These are phyloP conservation scores for Lineus longissimus DNA, from an alignment of 1,140 invertebrate genomes.

Conservation along the genomic window DNA sequence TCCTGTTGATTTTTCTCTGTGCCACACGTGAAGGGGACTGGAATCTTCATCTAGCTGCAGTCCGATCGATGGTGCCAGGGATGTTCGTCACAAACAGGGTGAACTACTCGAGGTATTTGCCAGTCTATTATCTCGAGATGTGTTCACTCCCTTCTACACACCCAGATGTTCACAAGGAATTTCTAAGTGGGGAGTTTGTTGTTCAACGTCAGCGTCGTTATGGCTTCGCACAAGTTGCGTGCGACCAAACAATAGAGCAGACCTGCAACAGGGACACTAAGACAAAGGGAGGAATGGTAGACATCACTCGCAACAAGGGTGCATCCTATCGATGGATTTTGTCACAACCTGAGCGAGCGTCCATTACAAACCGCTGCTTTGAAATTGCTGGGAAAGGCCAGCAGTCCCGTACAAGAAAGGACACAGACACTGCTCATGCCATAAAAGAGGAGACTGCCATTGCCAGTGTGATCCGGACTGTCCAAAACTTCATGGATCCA, in stretches of 20 bases:
- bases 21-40: conserved; percentile 13
- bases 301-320: not conserved
- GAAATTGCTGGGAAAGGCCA: conserved; percentile 4
- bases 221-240: conserved; percentile 4
- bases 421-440: not conserved
- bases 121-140: conserved; percentile 14
- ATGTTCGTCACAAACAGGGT: conserved; percentile 8
- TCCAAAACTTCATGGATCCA: conserved; percentile 13
- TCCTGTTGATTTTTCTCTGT: conserved; percentile 11
- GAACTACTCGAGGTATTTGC: conserved; percentile 13
- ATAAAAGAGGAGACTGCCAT: conserved; percentile 10
- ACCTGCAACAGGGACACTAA: conserved; percentile 12
- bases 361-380: not conserved
- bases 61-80: conserved; percentile 15
- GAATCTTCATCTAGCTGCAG: conserved; percentile 5
- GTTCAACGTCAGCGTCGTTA: not conserved
- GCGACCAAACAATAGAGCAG: conserved; percentile 14
- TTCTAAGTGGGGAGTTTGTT: not conserved
- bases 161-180: not conserved
- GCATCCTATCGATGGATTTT: conserved; percentile 1
- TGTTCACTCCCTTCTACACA: not conserved
- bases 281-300: conserved; percentile 5
- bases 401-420: not conserved
- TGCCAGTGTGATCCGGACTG: not conserved
- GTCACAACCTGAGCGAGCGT: not conserved